Evolutionary conservation across 2,888 invertebrate genomes (phyloP), one percentile per base, ranked within the genome.

Genomic region (Phyto melanocephala): DNA sequence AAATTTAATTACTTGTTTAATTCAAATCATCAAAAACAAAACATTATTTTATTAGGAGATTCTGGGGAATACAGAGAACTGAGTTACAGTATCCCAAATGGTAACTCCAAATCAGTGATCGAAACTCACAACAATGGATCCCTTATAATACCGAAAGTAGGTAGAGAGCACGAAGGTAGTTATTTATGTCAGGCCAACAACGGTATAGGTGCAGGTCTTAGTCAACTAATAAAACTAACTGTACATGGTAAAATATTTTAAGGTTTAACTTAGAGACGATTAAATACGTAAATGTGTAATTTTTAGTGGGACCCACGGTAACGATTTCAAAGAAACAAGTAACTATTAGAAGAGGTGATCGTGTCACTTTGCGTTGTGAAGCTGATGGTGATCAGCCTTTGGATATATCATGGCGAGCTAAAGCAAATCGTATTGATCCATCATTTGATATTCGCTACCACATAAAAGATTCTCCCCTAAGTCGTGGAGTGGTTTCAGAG

Each of bases 111-210:
- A 70, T 90, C 91, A 8, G 90, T 92, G 35, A 87, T 90, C 54
- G 87, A 89, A 76, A 91, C 88, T 6, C 86, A 88, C 71, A 82
- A 82, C 11, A 93, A 93, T 87, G 93, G 93, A 17, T 92, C 93
- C 6, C 87, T 93, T 80, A 91, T 92, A 77, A 92, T 93, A 87
- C 91, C 92, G 6, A 91, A 92, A 86, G 92, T 93, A 37, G 91
- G 90, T 7, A 91, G 92, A 62, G 93, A 93, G 78, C 93, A 93
- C 81, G 92, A 92, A 71, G 93, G 93, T 15, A 92, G 92, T 86
- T 93, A 92, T 86, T 89, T 94, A 74, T 94, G 94, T 88, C 93
- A 93, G 85, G 93, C 93, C 13, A 92, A 92, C 89, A 94, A 94
- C 88, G 93, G 93, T 17, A 93, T 94, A 74, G 94, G 94, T 0